Base-by-base conservation (phyloP, 2,888 invertebrate species). In the Beris morrisii region DNA sequence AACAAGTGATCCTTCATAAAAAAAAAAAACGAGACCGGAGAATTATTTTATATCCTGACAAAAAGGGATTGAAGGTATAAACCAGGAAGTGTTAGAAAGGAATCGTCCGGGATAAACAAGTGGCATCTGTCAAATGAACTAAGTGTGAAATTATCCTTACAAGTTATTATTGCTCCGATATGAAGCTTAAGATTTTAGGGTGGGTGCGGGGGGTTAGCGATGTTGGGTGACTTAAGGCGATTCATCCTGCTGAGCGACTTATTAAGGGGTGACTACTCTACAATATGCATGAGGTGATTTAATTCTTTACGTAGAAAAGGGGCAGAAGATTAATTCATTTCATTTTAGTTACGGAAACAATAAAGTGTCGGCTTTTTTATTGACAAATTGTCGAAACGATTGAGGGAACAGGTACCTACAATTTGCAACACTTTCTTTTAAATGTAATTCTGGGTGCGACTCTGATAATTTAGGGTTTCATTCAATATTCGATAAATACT, bases 51-150 rank as follows among this genome's bases (percentile, higher is more conserved):
- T 61, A 15, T 32, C 50, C 32, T 32, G 38, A 61, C 50, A 61
- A 61, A 52, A 61, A 61, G 30, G 38, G 30, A 48, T 30, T 30
- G 45, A 59, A 5, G 61, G 22, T 22, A 22, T 22, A 22, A 22
- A 52, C 7, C 52, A 61, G 61, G 61, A 61, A 52, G 61, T 61
- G 61, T 61, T 61, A 50, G 52, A 52, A 61, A 61, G 61, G 50
- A 61, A 61, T 61, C 38, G 61, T 22, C 50, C 64, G 64, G 44
- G 50, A 64, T 69, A 73, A 73, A 73, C 73, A 73, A 73, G 73
- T 73, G 73, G 72, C 73, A 73, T 73, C 73, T 73, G 73, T 72
- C 73, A 73, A 73, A 71, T 72, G 73, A 73, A 73, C 72, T 72
- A 73, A 73, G 72, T 73, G 73, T 73, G 73, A 73, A 73, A 73